phyloP scores from a whole-genome alignment of 2,113 vertebrate genomes.

The Hypocryptadius cinnamomeus region DNA sequence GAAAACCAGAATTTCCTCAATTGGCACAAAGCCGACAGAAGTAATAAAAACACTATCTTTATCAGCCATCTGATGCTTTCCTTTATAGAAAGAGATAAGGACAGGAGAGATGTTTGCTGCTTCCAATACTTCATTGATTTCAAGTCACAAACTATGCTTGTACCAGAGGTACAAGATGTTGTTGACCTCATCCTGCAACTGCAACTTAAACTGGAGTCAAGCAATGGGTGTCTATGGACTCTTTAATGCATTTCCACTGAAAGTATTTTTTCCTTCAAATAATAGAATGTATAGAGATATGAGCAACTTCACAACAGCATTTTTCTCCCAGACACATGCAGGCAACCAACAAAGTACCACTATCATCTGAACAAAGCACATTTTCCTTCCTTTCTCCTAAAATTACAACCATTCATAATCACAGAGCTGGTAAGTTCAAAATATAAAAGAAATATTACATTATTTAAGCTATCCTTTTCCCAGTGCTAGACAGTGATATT shows the following conservation, averaged over 20 bases:
- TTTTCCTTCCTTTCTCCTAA: background rate
- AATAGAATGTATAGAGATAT: background rate
- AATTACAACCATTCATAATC: conserved; percentile 21
- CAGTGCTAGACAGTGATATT: background rate
- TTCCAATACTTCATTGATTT: background rate
- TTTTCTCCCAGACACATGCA: background rate
- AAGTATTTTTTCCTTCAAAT: background rate
- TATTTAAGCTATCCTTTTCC: background rate
- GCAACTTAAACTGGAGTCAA: background rate
- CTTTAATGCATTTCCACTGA: background rate
- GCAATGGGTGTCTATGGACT: background rate
- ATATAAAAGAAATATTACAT: background rate
- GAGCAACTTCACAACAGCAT: background rate
- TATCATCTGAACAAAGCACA: background rate
- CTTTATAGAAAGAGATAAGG: background rate
- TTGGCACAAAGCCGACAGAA: background rate
- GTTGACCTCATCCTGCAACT: background rate
- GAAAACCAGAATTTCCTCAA: background rate
- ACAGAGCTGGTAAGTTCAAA: background rate
- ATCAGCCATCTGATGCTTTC: background rate
- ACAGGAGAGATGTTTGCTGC: background rate
- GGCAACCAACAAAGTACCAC: background rate
- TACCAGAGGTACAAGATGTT: background rate
- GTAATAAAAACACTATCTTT: background rate
- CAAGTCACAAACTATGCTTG: background rate